phyloP scores from a whole-genome alignment of 2,888 invertebrate species.

The Drosophila demipolita region DNA sequence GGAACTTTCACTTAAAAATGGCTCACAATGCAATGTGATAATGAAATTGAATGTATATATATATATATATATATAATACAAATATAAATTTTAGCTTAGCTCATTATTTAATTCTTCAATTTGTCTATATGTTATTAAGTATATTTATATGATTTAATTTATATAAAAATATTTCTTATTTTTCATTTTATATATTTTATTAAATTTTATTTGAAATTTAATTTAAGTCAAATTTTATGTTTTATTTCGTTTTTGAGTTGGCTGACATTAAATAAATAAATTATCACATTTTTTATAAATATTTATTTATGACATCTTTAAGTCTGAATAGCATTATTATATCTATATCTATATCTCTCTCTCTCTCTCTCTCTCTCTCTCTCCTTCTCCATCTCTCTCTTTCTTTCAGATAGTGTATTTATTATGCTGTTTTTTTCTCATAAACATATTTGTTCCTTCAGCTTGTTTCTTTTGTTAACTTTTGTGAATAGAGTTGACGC shows the following conservation, averaged over 20 bases:
- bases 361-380: neutral
- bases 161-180: no score
- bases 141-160: no score
- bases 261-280: no score
- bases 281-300: no score
- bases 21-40: neutral
- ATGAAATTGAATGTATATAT: neutral
- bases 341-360: neutral
- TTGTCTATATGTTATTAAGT: no score
- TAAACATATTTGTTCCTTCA: neutral
- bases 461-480: constrained; percentile 32
- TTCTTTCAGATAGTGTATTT: constrained; percentile 10
- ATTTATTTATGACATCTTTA: no score
- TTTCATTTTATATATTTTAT: no score
- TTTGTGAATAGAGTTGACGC: constrained; percentile 40
- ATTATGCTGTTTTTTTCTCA: neutral
- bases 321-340: neutral
- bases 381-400: neutral
- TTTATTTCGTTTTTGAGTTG: no score
- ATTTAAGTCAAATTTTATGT: no score
- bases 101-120: no score
- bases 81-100: neutral
- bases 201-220: no score
- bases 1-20: neutral
- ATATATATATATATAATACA: neutral